Percentiles rank a stretch among this genome's conserved stretches.
Conservation (phyloP, 35 echinoderm and acorn worm genomes). For the Patiria miniata region DNA sequence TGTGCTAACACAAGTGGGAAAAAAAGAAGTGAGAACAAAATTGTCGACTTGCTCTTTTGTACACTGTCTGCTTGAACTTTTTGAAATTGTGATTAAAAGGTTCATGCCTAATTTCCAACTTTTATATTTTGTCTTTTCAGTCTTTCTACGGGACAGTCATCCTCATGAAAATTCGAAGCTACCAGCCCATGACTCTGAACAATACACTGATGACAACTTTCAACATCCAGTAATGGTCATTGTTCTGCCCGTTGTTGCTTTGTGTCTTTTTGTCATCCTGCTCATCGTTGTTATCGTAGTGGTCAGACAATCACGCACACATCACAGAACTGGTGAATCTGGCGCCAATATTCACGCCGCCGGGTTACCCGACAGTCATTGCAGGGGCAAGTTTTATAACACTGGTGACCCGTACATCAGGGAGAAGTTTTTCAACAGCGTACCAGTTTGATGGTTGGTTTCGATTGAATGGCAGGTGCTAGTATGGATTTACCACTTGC, state of each 20-base stretch:
- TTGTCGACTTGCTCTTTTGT: no score
- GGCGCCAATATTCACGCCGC: neutral
- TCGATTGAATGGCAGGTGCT: no score
- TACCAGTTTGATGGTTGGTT: slow-evolving; percentile 2
- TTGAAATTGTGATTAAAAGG: no score
- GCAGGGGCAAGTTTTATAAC: neutral
- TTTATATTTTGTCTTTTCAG: slow-evolving; percentile 7
- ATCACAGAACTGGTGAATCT: slow-evolving; percentile 13
- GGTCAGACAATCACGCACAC: slow-evolving; percentile 1
- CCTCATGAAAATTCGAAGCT: neutral
- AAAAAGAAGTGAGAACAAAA: no score
- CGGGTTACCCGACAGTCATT: neutral
- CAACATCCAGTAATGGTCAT: neutral
- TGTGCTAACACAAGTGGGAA: no score
- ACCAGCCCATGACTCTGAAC: neutral
- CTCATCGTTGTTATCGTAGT: neutral
- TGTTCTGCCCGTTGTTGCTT: neutral
- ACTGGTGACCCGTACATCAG: slow-evolving; percentile 8
- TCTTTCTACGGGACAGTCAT: neutral
- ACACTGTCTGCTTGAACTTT: no score
- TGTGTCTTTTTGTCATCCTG: neutral
- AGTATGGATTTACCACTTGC: no score
- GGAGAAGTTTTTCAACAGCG: slow-evolving; percentile 5
- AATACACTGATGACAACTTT: neutral
- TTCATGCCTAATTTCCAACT: no score